Conservation (phyloP, 2,888 invertebrate genomes). For the Plagodis pulveraria region DNA sequence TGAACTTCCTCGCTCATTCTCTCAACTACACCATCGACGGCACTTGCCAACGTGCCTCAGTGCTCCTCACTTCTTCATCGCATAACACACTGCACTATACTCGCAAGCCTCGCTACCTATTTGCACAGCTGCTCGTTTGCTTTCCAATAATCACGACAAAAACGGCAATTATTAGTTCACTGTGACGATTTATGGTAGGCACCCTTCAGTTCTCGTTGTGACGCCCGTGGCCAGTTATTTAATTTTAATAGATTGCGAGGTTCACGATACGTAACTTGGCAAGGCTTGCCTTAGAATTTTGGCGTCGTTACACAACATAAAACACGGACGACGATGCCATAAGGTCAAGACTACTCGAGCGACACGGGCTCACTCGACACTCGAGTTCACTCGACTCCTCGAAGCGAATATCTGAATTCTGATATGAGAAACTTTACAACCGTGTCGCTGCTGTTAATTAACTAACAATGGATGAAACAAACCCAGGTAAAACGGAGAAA, state of each 20-base stretch:
- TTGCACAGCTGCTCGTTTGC: constrained; percentile 21
- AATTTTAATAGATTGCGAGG: constrained; percentile 51
- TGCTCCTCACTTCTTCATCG: constrained; percentile 20
- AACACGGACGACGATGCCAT: constrained; percentile 68
- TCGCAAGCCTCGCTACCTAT: constrained; percentile 4
- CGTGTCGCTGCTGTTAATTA: constrained; percentile 30
- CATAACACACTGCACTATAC: constrained; percentile 7
- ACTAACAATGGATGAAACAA: constrained; percentile 55
- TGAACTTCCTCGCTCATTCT: constrained; percentile 78
- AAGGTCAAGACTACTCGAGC: constrained; percentile 76
- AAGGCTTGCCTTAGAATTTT: constrained; percentile 64
- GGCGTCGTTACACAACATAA: constrained; percentile 82
- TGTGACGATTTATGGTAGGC: constrained; percentile 43
- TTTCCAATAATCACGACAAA: constrained; percentile 28
- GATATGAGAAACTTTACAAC: constrained; percentile 27
- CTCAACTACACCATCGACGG: constrained; percentile 31
- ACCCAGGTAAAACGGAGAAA: constrained; percentile 58
- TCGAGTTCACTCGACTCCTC: no score
- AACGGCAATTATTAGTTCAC: constrained; percentile 41
- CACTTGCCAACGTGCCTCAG: constrained; percentile 22
- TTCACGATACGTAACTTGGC: constrained; percentile 67
- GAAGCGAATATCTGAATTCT: constrained; percentile 23
- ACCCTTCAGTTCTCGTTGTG: constrained; percentile 43
- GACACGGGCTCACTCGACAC: constrained; percentile 46
- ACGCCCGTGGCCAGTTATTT: constrained; percentile 29